Percentiles rank a stretch among this genome's conserved stretches.
Evolutionary conservation across 2,888 invertebrate genomes (phyloP).

Genomic region (Steromphala cineraria): DNA sequence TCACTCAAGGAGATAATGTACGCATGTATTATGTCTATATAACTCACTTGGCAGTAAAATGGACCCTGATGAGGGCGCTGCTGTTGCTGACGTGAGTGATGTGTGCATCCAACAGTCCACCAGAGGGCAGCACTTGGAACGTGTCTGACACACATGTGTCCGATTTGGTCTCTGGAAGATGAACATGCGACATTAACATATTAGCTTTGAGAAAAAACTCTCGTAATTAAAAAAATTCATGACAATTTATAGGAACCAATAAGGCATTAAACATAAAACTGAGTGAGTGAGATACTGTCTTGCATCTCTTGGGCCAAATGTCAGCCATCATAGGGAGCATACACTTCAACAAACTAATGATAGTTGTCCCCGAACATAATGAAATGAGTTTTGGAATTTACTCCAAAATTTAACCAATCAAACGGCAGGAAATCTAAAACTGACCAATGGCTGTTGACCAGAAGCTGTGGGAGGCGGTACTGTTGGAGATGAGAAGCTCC

Average conservation of each 20-base stretch:
- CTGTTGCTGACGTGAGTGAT: constrained; percentile 68
- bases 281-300: too few relatives aligned
- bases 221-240: too few relatives aligned
- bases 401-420: not conserved
- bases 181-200: not conserved
- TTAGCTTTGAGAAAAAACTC: too few relatives aligned
- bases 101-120: constrained; percentile 65
- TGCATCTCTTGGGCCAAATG: too few relatives aligned
- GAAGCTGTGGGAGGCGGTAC: constrained; percentile 63
- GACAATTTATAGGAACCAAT: too few relatives aligned
- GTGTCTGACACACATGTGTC: constrained; percentile 57
- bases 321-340: not conserved
- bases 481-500: constrained; percentile 62
- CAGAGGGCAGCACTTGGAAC: constrained; percentile 60
- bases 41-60: constrained; percentile 72
- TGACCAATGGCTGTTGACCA: constrained; percentile 66
- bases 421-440: not conserved
- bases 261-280: too few relatives aligned
- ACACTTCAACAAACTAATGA: not conserved
- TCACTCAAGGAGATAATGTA: too few relatives aligned
- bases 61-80: constrained; percentile 62
- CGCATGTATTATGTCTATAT: too few relatives aligned
- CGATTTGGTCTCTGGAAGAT: constrained; percentile 52
- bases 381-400: not conserved
- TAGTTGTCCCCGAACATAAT: not conserved